Evolutionary conservation across 2,113 vertebrate species (phyloP).

Genomic region (Phrynosoma blainvillii): DNA sequence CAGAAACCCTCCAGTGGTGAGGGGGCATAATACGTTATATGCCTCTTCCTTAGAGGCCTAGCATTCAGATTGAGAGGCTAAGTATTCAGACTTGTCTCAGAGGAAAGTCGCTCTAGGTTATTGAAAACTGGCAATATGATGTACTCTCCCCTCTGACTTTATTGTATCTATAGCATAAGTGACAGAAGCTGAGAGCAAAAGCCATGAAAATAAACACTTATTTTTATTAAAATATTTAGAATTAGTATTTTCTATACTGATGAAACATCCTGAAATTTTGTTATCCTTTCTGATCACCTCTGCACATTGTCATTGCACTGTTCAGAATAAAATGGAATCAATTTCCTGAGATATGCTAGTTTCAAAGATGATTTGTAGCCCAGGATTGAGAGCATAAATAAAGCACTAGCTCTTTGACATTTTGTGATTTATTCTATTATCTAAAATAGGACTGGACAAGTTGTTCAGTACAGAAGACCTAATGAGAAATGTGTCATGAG

Average conservation of each 20-base stretch:
- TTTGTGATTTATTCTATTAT: slow-evolving; percentile 36
- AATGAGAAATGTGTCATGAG: slow-evolving; percentile 40
- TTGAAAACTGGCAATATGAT: neutral
- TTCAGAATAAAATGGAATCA: slow-evolving; percentile 32
- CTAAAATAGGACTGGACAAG: slow-evolving; percentile 39
- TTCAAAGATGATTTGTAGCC: slow-evolving; percentile 35
- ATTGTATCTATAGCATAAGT: neutral
- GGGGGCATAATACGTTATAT: neutral
- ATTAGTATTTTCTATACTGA: slow-evolving; percentile 5
- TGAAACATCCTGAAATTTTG: slow-evolving; percentile 6
- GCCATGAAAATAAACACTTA: neutral
- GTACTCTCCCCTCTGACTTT: neutral
- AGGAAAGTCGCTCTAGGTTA: neutral
- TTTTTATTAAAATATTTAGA: slow-evolving; percentile 24
- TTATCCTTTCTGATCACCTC: slow-evolving; percentile 25
- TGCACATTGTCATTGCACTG: slow-evolving; percentile 31
- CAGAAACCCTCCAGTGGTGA: neutral
- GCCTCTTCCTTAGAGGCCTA: neutral
- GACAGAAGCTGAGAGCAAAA: neutral
- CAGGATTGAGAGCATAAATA: slow-evolving; percentile 32
- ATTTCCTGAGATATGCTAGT: slow-evolving; percentile 35
- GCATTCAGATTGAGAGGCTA: neutral
- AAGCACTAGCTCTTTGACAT: slow-evolving; percentile 39
- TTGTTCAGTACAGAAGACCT: slow-evolving; percentile 37
- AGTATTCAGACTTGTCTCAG: neutral